These are phyloP conservation scores for Trissolcus basalis DNA, from an alignment of 1,140 invertebrate genomes.

Conservation along the genomic window DNA sequence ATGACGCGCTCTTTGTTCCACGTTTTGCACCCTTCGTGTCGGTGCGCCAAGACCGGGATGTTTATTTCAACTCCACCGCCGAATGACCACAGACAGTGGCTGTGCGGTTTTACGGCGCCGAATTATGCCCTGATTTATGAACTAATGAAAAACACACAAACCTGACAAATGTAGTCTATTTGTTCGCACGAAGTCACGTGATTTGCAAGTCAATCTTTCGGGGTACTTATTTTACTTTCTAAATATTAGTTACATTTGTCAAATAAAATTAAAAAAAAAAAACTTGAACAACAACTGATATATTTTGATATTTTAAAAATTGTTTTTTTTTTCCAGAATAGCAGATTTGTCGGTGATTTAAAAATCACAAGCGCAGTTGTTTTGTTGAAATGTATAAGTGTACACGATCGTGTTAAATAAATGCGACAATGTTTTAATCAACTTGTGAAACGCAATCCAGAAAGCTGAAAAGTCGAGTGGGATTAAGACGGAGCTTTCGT, in stretches of 20 bases:
- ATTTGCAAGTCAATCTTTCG: slow-evolving; percentile 30
- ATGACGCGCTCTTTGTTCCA: slow-evolving; percentile 25
- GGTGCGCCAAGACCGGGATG: slow-evolving; percentile 59
- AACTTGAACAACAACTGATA: no score
- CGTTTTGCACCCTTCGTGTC: slow-evolving; percentile 42
- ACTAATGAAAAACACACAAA: slow-evolving; percentile 56
- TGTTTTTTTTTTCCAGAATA: no score
- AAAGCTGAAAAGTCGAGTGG: slow-evolving; percentile 27
- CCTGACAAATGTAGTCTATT: slow-evolving; percentile 50
- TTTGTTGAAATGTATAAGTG: no score
- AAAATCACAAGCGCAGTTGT: no score
- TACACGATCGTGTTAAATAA: no score
- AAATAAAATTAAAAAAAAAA: no score
- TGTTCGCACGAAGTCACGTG: slow-evolving; percentile 26
- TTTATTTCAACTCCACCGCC: slow-evolving; percentile 60
- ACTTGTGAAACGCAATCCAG: not conserved
- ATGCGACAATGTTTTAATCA: no score
- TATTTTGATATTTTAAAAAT: no score
- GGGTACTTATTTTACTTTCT: not conserved
- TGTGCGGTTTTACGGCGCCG: slow-evolving; percentile 38
- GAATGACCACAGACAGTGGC: slow-evolving; percentile 57
- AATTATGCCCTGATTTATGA: slow-evolving; percentile 54
- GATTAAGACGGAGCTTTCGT: slow-evolving; percentile 60
- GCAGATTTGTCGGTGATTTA: no score
- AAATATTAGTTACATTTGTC: no score